Conservation (phyloP, 2,888 invertebrate genomes). For the Agrilus cyanescens region DNA sequence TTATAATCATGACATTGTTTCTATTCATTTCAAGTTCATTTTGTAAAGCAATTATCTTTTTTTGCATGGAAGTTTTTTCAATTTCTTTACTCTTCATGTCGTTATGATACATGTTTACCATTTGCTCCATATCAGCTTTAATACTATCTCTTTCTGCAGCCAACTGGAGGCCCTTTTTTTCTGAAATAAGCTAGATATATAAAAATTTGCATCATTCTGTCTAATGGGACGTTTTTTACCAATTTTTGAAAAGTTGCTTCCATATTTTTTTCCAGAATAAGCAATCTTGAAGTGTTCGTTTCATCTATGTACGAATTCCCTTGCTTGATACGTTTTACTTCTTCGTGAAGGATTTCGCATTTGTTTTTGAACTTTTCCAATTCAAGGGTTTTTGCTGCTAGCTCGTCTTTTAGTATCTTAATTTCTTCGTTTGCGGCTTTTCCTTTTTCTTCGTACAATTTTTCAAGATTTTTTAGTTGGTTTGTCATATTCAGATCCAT, state of each 20-base stretch:
- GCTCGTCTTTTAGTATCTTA: conserved; percentile 42
- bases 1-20: conserved; percentile 23
- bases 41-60: conserved; percentile 33
- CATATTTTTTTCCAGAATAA: conserved; percentile 42
- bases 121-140: conserved; percentile 44
- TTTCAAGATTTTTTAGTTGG: conserved; percentile 46
- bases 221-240: conserved; percentile 29
- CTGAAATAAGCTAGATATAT: conserved; percentile 39
- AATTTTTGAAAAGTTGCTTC: conserved; percentile 48
- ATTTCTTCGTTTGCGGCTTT: conserved; percentile 45
- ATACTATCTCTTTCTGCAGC: conserved; percentile 46
- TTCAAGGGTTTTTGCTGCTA: conserved; percentile 43
- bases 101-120: conserved; percentile 42
- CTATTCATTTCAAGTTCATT: conserved; percentile 30
- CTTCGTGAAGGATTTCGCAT: conserved; percentile 41
- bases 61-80: conserved; percentile 40
- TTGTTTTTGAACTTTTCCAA: conserved; percentile 44
- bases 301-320: conserved; percentile 32
- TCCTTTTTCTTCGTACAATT: conserved; percentile 46
- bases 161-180: conserved; percentile 45
- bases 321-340: conserved; percentile 36
- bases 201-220: neutral
- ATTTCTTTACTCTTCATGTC: conserved; percentile 46
- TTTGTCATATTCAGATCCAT: conserved; percentile 42
- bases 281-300: conserved; percentile 28